phyloP scores from a whole-genome alignment of 2,888 invertebrate genomes.

The Desoria tigrina region DNA sequence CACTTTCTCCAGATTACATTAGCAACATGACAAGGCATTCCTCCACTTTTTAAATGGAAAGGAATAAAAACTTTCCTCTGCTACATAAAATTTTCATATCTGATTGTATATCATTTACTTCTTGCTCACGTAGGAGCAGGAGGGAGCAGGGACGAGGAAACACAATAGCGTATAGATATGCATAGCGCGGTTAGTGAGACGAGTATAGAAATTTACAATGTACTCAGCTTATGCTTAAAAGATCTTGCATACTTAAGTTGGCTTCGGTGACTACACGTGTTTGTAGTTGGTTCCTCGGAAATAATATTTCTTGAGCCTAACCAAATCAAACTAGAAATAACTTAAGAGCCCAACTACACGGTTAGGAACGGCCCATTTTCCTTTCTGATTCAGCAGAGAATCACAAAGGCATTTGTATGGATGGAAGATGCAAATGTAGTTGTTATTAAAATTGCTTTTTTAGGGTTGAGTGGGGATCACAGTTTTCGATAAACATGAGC shows the following conservation, averaged over 20 bases:
- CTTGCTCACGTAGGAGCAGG: constrained; percentile 17
- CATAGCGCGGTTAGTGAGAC: too few species aligned
- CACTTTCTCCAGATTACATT: too few species aligned
- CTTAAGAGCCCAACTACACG: too few species aligned
- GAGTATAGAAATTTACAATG: too few species aligned
- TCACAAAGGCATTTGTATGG: neutral
- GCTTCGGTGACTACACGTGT: too few species aligned
- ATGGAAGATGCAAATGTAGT: constrained; percentile 1
- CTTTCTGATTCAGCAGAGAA: constrained; percentile 7
- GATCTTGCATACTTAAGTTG: too few species aligned
- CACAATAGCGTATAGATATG: too few species aligned
- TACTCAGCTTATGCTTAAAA: too few species aligned
- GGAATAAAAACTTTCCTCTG: constrained; percentile 1
- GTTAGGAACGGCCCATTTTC: neutral
- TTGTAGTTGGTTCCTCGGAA: too few species aligned
- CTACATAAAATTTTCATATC: constrained; percentile 21
- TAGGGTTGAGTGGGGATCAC: constrained; percentile 53
- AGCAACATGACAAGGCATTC: too few species aligned
- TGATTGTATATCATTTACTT: constrained; percentile 27
- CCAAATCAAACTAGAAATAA: too few species aligned
- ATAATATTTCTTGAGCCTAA: too few species aligned
- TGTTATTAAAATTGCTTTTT: constrained; percentile 3
- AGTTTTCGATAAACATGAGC: constrained; percentile 45
- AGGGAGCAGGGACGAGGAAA: neutral
- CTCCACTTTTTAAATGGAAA: neutral